These are phyloP conservation scores for Melinaea marsaeus DNA, from an alignment of 2,888 invertebrate genomes.

Conservation along the genomic window DNA sequence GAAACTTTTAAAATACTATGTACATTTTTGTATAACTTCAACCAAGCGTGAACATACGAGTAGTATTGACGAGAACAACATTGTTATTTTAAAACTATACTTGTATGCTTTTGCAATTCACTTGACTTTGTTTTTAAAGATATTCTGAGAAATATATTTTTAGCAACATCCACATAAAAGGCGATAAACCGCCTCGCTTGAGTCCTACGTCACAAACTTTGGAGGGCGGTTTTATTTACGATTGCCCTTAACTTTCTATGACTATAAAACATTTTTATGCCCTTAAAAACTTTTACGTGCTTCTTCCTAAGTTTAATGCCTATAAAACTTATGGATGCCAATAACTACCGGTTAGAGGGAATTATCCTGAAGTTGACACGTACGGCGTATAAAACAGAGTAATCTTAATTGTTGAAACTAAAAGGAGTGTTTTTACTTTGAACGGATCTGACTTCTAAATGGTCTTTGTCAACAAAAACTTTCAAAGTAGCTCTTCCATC, in stretches of 20 bases:
- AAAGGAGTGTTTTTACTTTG: not conserved
- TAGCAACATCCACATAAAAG: conserved; percentile 1
- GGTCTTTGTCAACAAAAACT: not conserved
- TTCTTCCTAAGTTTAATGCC: conserved; percentile 22
- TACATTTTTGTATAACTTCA: not conserved
- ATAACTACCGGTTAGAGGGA: conserved; percentile 16
- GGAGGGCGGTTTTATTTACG: conserved; percentile 9
- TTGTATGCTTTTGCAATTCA: not conserved
- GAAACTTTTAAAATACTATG: too few species aligned
- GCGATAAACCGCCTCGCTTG: not conserved
- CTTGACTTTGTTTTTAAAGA: not conserved
- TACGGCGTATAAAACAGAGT: conserved; percentile 17
- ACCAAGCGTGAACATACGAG: not conserved
- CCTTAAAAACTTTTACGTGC: conserved; percentile 18
- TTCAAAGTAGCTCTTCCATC: not conserved
- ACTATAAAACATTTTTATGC: conserved; percentile 24
- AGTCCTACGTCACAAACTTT: conserved; percentile 4
- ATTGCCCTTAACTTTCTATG: conserved; percentile 7
- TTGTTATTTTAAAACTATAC: not conserved
- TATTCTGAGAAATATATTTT: not conserved
- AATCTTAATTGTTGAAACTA: not conserved
- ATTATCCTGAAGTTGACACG: conserved; percentile 15
- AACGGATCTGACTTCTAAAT: not conserved
- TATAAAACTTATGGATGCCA: conserved; percentile 16
- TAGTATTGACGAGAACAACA: not conserved